Evolutionary conservation across 2,797 vertebrate genomes (phyloP).

Genomic region (Strix occidentalis): DNA sequence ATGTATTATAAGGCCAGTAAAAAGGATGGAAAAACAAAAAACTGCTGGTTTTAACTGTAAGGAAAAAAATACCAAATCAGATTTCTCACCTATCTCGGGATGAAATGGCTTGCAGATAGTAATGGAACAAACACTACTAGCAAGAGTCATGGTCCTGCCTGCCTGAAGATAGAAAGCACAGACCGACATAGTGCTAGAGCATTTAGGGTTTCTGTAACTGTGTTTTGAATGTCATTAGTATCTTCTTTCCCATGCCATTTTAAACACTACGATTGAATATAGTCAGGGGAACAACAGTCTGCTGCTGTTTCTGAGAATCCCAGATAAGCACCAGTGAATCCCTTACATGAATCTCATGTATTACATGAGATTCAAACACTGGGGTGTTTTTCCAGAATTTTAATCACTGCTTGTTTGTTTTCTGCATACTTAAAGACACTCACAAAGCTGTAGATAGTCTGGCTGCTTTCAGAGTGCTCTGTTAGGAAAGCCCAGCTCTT

Average conservation of each 20-base stretch:
- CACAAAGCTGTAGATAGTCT: not conserved
- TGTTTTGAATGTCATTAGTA: not conserved
- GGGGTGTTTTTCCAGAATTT: not conserved
- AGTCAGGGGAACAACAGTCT: not conserved
- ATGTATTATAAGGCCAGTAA: not conserved
- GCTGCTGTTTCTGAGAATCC: slow-evolving; percentile 6
- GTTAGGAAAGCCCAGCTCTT: not conserved
- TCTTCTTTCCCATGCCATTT: not conserved
- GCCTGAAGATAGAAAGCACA: not conserved
- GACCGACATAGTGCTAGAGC: not conserved
- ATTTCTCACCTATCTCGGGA: not conserved
- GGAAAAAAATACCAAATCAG: not conserved
- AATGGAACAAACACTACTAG: not conserved
- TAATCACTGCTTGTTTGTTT: not conserved
- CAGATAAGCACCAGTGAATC: not conserved
- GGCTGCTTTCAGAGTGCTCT: not conserved
- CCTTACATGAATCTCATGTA: not conserved
- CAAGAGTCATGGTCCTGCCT: not conserved
- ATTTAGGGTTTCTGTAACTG: not conserved
- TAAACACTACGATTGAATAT: not conserved
- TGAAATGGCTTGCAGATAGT: not conserved
- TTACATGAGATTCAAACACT: not conserved
- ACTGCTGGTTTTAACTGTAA: not conserved
- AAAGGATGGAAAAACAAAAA: not conserved
- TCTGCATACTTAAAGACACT: not conserved